Evolutionary conservation across 2,113 vertebrate genomes (phyloP).

Genomic region (Saimiri boliviensis): DNA sequence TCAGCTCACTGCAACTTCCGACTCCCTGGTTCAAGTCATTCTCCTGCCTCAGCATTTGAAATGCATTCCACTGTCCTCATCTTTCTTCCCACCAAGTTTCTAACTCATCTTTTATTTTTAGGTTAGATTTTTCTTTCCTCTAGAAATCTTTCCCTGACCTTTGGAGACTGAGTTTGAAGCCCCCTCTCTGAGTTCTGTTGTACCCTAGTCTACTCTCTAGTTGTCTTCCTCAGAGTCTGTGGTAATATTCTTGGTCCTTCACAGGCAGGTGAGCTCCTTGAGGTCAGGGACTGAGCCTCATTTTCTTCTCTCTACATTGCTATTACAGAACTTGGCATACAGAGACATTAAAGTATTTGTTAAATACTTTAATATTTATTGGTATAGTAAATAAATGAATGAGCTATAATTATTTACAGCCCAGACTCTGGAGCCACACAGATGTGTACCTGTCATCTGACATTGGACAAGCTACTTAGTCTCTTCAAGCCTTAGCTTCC

Average conservation of each 20-base stretch:
- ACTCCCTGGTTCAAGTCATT: too few species aligned
- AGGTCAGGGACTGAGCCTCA: too few species aligned
- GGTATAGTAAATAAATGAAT: neutral
- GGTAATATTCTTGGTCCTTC: neutral
- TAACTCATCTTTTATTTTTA: neutral
- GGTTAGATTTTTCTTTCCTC: neutral
- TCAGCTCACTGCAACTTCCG: too few species aligned
- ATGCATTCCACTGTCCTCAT: neutral
- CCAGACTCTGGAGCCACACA: neutral
- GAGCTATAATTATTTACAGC: neutral
- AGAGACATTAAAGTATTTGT: neutral
- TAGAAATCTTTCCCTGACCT: neutral
- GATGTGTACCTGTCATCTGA: neutral
- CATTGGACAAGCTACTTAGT: neutral
- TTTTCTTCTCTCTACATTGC: neutral
- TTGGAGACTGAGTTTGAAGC: neutral
- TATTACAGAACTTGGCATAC: neutral
- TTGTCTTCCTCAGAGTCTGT: neutral
- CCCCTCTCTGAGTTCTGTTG: neutral
- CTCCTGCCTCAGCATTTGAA: neutral
- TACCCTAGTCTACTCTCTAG: neutral
- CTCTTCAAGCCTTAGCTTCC: neutral
- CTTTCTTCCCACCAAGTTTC: neutral
- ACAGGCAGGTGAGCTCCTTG: neutral
- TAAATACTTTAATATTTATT: neutral